A percentile compares a stretch with the other conserved stretches of the same genome.
phyloP scores from a whole-genome alignment of 2,113 vertebrate genomes.

The Gnathonemus echidnorhynchus region DNA sequence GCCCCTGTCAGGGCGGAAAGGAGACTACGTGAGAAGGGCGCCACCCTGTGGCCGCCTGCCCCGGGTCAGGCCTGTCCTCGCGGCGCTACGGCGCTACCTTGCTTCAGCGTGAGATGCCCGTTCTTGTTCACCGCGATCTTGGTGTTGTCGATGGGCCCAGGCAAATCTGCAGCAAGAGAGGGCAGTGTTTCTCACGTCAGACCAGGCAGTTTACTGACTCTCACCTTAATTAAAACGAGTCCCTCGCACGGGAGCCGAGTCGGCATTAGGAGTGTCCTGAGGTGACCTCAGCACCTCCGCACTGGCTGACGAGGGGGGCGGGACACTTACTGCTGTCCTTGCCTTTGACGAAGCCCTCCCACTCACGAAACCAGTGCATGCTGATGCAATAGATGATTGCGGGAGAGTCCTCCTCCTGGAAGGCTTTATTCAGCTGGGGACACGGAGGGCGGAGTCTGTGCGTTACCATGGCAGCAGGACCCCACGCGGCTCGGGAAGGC shows the following conservation, averaged over 20 bases:
- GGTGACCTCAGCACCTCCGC: not conserved
- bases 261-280: not conserved
- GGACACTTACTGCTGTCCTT: conserved; percentile 86
- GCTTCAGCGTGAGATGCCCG: conserved; percentile 77
- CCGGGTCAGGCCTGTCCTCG: not conserved
- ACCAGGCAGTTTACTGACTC: not conserved
- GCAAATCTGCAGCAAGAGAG: conserved; percentile 67
- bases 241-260: not conserved
- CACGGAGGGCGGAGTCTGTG: conserved; percentile 18
- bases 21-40: not conserved
- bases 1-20: conserved; percentile 63
- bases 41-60: not conserved
- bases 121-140: conserved; percentile 89
- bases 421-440: conserved; percentile 89
- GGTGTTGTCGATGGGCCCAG: conserved; percentile 88
- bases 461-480: not conserved
- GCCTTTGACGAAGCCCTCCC: conserved; percentile 97
- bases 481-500: not conserved
- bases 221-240: not conserved
- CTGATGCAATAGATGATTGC: conserved; percentile 95
- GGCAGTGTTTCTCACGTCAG: not conserved
- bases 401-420: conserved; percentile 94
- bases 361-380: conserved; percentile 99
- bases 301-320: not conserved
- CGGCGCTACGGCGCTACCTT: conserved; percentile 62